Percentiles rank a stretch among this genome's conserved stretches.
Evolutionary conservation across 2,888 invertebrate genomes (phyloP).

Genomic region (Notodonta dromedarius): DNA sequence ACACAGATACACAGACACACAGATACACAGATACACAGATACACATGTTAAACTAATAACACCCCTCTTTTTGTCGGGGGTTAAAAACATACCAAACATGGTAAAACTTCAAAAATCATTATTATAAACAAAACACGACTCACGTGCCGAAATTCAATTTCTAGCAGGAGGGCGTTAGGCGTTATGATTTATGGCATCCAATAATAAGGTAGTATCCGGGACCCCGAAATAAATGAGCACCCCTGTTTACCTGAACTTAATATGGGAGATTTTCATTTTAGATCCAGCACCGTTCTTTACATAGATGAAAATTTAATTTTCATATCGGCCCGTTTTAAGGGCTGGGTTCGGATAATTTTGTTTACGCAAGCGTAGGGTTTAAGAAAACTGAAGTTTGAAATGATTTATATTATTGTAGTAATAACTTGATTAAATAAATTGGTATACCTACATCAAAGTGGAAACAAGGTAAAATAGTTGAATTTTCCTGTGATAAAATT

Average conservation of each 20-base stretch:
- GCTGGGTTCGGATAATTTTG: slow-evolving; percentile 25
- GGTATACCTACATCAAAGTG: no score
- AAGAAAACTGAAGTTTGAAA: slow-evolving; percentile 8
- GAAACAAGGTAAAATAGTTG: no score
- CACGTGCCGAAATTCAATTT: slow-evolving; percentile 37
- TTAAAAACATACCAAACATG: slow-evolving; percentile 16
- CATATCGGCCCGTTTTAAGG: slow-evolving; percentile 51
- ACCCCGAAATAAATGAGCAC: slow-evolving; percentile 56
- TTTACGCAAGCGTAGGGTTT: slow-evolving; percentile 23
- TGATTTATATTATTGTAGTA: background rate
- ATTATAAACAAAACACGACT: slow-evolving; percentile 36
- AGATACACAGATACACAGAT: no score
- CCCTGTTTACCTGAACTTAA: slow-evolving; percentile 69
- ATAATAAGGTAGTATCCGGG: slow-evolving; percentile 66
- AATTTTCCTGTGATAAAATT: no score
- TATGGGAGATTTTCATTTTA: slow-evolving; percentile 71
- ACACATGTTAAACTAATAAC: no score
- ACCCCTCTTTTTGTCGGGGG: no score
- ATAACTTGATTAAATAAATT: no score
- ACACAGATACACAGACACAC: no score
- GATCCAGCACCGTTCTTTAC: slow-evolving; percentile 59
- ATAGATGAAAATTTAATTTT: slow-evolving; percentile 67
- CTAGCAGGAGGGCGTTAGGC: slow-evolving; percentile 35
- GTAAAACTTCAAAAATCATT: slow-evolving; percentile 36
- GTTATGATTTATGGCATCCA: slow-evolving; percentile 65